phyloP scores from a whole-genome alignment of 2,113 vertebrate species.

The Nerophis ophidion region DNA sequence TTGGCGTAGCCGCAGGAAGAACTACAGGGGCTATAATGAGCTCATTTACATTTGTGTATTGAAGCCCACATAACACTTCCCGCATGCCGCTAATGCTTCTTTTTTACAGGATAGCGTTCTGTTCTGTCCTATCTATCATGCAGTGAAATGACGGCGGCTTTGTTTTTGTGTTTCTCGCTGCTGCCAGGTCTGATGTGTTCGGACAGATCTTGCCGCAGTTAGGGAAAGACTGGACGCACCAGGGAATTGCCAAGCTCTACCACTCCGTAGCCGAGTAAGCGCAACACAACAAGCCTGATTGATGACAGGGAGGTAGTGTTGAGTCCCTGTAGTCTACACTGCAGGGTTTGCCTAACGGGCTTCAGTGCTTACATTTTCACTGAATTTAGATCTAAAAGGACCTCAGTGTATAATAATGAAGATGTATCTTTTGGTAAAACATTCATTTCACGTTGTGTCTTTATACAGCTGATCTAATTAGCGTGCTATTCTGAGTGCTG shows the following conservation, averaged over 20 bases:
- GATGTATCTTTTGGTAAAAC: neutral
- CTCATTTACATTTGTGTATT: constrained; percentile 62
- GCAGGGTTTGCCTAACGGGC: constrained; percentile 2
- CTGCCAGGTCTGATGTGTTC: constrained; percentile 88
- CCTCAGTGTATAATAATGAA: neutral
- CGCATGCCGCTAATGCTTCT: constrained; percentile 16
- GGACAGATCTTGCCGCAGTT: constrained; percentile 97
- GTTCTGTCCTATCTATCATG: constrained; percentile 23
- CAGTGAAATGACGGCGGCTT: constrained; percentile 21
- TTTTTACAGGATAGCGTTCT: constrained; percentile 17
- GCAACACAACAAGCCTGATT: constrained; percentile 23
- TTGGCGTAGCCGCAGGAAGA: constrained; percentile 37
- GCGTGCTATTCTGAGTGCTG: constrained; percentile 24
- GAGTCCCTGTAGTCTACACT: constrained; percentile 15
- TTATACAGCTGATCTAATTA: constrained; percentile 10
- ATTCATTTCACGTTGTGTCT: neutral
- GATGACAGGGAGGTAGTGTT: constrained; percentile 24
- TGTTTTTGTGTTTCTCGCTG: constrained; percentile 5
- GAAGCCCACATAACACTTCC: constrained; percentile 17
- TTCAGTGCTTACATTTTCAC: neutral
- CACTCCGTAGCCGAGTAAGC: constrained; percentile 96
- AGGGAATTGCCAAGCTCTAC: constrained; percentile 96
- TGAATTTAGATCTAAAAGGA: neutral
- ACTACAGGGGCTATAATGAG: constrained; percentile 61
- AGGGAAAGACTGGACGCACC: constrained; percentile 98